phyloP scores from a whole-genome alignment of 2,113 vertebrate genomes.

The Cololabis saira region DNA sequence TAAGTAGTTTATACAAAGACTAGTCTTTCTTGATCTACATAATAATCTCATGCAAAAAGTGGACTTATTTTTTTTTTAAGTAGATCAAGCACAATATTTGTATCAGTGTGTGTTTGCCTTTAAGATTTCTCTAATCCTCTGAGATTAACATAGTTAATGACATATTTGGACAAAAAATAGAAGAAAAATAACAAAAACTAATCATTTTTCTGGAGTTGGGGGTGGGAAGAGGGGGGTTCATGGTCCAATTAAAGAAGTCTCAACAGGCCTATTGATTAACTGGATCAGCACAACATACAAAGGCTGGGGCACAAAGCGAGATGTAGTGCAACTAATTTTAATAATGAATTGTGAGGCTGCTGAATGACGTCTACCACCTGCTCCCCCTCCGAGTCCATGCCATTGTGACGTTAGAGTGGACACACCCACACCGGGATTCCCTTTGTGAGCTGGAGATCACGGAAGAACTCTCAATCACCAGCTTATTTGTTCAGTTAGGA shows the following conservation, averaged over 20 bases:
- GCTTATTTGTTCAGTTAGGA: slow-evolving; percentile 4
- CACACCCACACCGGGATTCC: slow-evolving; percentile 68
- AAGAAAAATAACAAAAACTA: neutral
- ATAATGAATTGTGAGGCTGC: slow-evolving; percentile 75
- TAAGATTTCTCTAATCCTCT: slow-evolving; percentile 48
- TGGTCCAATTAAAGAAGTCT: slow-evolving; percentile 6
- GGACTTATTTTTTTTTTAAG: too few relatives aligned
- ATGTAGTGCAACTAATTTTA: slow-evolving; percentile 50
- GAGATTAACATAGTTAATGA: slow-evolving; percentile 24
- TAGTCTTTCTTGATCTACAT: too few relatives aligned
- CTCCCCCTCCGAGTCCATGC: slow-evolving; percentile 51
- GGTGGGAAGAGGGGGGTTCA: neutral
- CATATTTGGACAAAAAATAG: neutral
- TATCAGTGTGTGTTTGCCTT: slow-evolving; percentile 34
- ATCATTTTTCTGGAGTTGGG: neutral
- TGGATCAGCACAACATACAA: slow-evolving; percentile 29
- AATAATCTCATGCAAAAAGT: too few relatives aligned
- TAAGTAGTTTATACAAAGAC: too few relatives aligned
- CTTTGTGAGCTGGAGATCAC: slow-evolving; percentile 36
- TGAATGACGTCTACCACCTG: slow-evolving; percentile 75
- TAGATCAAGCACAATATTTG: too few relatives aligned
- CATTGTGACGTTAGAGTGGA: slow-evolving; percentile 53
- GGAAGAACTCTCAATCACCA: slow-evolving; percentile 12
- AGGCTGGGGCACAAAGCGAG: slow-evolving; percentile 44
- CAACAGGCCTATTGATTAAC: slow-evolving; percentile 20